Conservation (phyloP, 2,113 vertebrate genomes). For the Lophochroa leadbeateri region DNA sequence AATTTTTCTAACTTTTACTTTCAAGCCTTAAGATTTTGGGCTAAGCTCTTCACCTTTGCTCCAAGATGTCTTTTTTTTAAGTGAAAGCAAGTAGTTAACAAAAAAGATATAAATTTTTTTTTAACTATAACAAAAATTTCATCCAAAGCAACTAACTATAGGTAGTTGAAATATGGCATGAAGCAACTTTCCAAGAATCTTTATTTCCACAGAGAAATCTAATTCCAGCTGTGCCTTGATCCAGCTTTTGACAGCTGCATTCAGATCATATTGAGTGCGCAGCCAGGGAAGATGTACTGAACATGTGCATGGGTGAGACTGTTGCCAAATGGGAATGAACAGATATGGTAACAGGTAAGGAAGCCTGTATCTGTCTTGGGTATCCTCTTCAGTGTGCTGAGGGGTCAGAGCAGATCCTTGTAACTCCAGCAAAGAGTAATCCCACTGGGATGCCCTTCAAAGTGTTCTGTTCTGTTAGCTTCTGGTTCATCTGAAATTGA, state of each 20-base stretch:
- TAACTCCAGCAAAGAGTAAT: neutral
- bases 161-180: neutral
- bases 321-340: neutral
- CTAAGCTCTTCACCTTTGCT: neutral
- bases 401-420: neutral
- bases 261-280: neutral
- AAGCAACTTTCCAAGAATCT: neutral
- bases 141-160: neutral
- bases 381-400: neutral
- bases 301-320: rapidly evolving
- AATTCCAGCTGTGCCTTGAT: neutral
- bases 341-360: neutral
- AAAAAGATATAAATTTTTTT: neutral
- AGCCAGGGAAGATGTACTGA: neutral
- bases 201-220: neutral
- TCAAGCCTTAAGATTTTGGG: neutral
- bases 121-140: neutral
- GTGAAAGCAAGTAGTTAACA: neutral
- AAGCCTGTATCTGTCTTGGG: neutral
- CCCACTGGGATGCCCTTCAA: neutral
- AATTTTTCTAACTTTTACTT: neutral
- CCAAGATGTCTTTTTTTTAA: neutral
- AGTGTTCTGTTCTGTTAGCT: neutral
- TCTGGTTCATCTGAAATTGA: neutral
- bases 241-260: neutral